Evolutionary conservation across 1,140 invertebrate species (phyloP), one percentile per base, ranked within the genome.

Genomic region (Apis laboriosa): DNA sequence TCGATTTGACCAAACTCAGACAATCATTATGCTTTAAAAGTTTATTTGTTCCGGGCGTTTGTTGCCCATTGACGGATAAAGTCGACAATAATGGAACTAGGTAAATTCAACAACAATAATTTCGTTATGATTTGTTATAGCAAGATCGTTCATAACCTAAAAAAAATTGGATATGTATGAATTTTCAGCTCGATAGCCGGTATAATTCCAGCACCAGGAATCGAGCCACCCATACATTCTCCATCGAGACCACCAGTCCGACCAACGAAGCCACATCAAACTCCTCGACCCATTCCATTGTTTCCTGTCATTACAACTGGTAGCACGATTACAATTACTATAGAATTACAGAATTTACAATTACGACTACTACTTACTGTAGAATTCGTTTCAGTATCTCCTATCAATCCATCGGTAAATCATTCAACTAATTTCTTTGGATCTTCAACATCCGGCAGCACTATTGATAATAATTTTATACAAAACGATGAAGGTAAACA

Each of bases 1-100:
- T 99, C 12, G 97, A 99, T 91, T 94, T 98, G 17, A 95, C 96
- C 13, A 97, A 96, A 90, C 94, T 99, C 1, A 94, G 98, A 60
- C 97, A 98, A 90, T 98, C 97, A 0, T 95, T 99, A 12, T 99
- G 98, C 91, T 99, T 99, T 90, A 98, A 98, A 93, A 97, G 97
- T 84, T 94, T 98, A 2, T 98, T 98, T 89, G 97, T 98, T 5
- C 98, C 98, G 4, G 98, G 98, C 24, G 97, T 98, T 4, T 99
- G 98, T 90, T 98, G 98, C 93, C 98, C 98, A 0, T 85, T 95
- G 82, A 34, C 21, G 7, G 94, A 96, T 51, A 93, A 92, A 84
- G 80, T 81, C 4, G 90, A 89, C 12, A 61, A 9, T 4, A 28
- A 70, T 8, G 63, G 28, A 43, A 70, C 17, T 2, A 43, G 55